Evolutionary conservation across 2,797 vertebrate species (phyloP), one percentile per base, ranked within the genome.

Genomic region (Centropyge bicolor): DNA sequence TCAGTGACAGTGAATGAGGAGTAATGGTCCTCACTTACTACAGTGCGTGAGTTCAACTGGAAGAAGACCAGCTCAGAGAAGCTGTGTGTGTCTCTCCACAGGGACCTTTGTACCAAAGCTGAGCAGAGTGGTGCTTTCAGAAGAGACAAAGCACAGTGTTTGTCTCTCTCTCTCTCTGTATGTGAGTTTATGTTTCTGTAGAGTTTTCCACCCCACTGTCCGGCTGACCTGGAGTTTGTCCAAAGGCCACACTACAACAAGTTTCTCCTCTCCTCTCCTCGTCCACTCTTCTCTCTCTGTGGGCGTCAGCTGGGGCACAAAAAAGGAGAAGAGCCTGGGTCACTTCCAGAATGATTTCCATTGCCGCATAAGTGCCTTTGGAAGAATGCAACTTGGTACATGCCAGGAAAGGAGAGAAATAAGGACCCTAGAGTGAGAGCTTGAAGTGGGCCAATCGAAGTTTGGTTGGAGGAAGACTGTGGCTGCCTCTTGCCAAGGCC

Each of bases 261-360:
- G 40, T 52, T 69, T 76, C 66, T 75, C 36, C 46, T 63, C 71
- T 77, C 9, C 46, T 71, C 46, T 70, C 48, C 78, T 72, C 20
- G 31, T 78, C 67, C 64, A 35, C 69, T 71, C 20, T 66, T 19
- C 62, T 64, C 24, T 51, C 64, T 84, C 78, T 79, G 76, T 82
- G 65, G 81, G 68, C n/a, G 75, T 90, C 66, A 74, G 70, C 76
- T 22, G 61, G 64, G 85, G 59, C 55, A 80, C 84, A 73, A 59
- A 87, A 87, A 85, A 76, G 71, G 66, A 78, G 65, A 86, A 70
- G 70, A 67, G 87, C 35, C 71, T 83, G 87, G 87, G 83, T 83
- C 76, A 73, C 78, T 84, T 90, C 88, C 91, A 90, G 79, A 91
- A 89, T 85, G 64, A 91, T 93, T 94, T 93, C 90, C 91, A 83